Evolutionary conservation across 2,113 vertebrate genomes (phyloP), one percentile per base, ranked within the genome.

Genomic region (Glaucomys volans): DNA sequence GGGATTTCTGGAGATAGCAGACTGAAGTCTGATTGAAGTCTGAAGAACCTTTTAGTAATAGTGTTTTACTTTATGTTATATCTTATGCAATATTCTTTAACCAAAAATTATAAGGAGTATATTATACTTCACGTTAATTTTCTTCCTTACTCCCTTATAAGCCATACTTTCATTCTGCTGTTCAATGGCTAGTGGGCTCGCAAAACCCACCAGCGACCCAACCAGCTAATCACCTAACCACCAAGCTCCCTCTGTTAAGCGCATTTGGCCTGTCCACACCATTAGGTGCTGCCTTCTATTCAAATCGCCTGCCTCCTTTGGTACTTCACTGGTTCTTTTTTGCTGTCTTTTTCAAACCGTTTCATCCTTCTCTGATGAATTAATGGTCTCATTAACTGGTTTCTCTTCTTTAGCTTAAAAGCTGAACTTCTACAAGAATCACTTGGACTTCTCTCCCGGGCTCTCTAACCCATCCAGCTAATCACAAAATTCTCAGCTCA

Each of bases 361-460:
- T 8, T 69, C 66, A n/a, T 75, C 50, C 30, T 50, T 69, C 22
- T 91, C 50, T 91, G 50, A 66, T 44, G 83, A 82, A 67, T 82
- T 82, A 20, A 37, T 72, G 54, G 7, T 83, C 57, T 95, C 24
- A 16, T 64, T 72, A 85, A 84, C 8, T 37, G 30, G 4, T 42
- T 92, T 91, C 37, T 87, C 11, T 91, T 79, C 37, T 28, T 74
- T 76, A 67, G 75, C 71, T 75, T 93, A 74, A 95, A 91, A 35
- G 11, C 26, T 85, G 52, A 52, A 26, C 9, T 59, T 76, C 54
- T 37, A 26, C 2, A 42, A 66, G 30, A 72, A 32, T 92, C 13
- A 5, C 37, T 71, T 69, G 79, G 52, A 26, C 24, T 88, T 87
- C 71, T 85, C 5, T 50, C 8, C 82, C 32, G 18, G 72, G 22